A percentile compares a stretch with the other conserved stretches of the same genome.
Conservation (phyloP, 2,113 vertebrate genomes). For the Gracilinanus agilis region DNA sequence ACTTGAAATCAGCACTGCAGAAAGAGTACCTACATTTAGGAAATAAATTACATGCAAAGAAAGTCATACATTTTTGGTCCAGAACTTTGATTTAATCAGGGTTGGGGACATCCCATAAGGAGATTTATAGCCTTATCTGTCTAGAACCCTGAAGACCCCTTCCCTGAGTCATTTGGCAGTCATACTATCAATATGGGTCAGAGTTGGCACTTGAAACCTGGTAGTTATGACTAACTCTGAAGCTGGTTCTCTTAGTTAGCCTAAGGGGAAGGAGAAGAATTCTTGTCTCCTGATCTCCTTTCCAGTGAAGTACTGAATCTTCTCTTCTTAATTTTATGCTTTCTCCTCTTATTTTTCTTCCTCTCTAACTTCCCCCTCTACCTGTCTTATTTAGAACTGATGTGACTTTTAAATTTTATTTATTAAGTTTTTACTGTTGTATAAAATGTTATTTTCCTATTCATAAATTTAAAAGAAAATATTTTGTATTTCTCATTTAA, state of each 20-base stretch:
- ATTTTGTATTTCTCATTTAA: neutral
- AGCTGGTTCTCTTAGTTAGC: neutral
- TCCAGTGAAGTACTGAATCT: neutral
- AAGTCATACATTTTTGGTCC: neutral
- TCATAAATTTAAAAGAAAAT: neutral
- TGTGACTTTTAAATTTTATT: neutral
- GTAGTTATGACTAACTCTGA: neutral
- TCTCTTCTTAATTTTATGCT: neutral
- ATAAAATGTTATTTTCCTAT: neutral
- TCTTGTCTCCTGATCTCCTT: neutral
- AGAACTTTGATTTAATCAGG: neutral
- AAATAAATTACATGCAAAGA: neutral
- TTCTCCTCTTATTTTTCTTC: neutral
- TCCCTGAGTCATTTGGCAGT: neutral
- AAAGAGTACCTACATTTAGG: neutral
- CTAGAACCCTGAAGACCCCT: neutral
- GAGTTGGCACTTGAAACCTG: neutral
- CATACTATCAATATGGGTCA: neutral
- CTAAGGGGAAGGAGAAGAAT: neutral
- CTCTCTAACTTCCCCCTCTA: neutral
- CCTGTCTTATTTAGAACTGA: neutral
- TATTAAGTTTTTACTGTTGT: neutral
- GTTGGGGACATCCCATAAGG: neutral
- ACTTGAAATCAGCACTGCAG: neutral
- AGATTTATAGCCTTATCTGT: neutral